Evolutionary conservation across 1,140 invertebrate species (phyloP).

Genomic region (Calephelis nemesis): DNA sequence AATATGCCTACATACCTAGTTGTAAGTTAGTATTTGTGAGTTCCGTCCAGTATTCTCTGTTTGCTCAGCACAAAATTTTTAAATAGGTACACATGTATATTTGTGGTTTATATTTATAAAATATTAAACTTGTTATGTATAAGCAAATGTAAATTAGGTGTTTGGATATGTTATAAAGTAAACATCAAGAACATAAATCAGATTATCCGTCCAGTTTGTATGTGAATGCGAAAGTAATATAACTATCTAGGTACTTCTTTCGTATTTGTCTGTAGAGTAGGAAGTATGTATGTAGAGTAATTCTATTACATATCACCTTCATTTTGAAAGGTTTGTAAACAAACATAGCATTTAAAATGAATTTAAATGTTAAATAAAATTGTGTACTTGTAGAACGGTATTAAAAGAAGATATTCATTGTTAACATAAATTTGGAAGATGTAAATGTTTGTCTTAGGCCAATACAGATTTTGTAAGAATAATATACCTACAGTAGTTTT

Average conservation of each 20-base stretch:
- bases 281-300: neutral
- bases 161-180: no score
- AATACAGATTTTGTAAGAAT: neutral
- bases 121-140: neutral
- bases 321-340: no score
- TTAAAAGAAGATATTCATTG: no score
- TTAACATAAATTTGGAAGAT: neutral
- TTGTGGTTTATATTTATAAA: slow-evolving; percentile 13
- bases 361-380: no score
- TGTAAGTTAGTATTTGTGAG: slow-evolving; percentile 44
- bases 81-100: slow-evolving; percentile 15
- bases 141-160: neutral
- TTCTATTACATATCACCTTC: no score
- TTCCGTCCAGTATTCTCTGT: slow-evolving; percentile 57
- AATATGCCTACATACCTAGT: slow-evolving; percentile 5
- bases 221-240: neutral
- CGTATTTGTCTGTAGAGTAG: neutral
- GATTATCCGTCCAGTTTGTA: slow-evolving; percentile 7
- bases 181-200: neutral
- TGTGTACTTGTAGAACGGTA: no score
- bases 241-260: neutral
- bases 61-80: slow-evolving; percentile 25
- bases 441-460: slow-evolving; percentile 6
- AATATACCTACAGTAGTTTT: neutral
- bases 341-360: no score